phyloP scores from a whole-genome alignment of 2,113 vertebrate species.

The Pygoscelis adeliae region DNA sequence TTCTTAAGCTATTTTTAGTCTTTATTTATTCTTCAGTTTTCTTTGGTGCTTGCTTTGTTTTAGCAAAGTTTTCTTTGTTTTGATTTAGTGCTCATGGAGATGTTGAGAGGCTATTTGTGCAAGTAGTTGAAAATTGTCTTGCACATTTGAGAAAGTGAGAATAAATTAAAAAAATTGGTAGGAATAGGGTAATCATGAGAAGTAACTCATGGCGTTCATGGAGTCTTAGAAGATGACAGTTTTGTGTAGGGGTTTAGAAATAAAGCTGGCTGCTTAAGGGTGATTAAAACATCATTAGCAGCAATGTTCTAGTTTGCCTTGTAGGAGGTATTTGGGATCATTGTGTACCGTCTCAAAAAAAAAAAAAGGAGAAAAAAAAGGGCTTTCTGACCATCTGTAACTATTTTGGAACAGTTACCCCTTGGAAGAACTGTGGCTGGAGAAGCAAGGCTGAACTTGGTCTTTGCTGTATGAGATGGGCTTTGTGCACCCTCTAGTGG shows the following conservation, averaged over 20 bases:
- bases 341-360: background rate
- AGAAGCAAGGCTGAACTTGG: rapidly evolving
- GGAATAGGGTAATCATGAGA: background rate
- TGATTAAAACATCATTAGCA: background rate
- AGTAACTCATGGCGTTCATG: background rate
- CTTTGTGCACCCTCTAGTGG: conserved; percentile 68
- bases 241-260: background rate
- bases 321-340: background rate
- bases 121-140: background rate
- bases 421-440: background rate
- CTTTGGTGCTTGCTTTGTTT: background rate
- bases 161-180: background rate
- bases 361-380: background rate
- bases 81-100: rapidly evolving
- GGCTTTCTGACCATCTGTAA: background rate
- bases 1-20: background rate
- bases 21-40: background rate
- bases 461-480: background rate
- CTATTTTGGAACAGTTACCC: background rate
- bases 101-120: background rate
- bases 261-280: background rate
- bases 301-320: background rate
- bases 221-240: background rate
- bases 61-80: background rate
- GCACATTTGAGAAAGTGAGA: rapidly evolving